These are phyloP conservation scores for Lucifuga dentata DNA, from an alignment of 2,113 vertebrate species.

Conservation along the genomic window DNA sequence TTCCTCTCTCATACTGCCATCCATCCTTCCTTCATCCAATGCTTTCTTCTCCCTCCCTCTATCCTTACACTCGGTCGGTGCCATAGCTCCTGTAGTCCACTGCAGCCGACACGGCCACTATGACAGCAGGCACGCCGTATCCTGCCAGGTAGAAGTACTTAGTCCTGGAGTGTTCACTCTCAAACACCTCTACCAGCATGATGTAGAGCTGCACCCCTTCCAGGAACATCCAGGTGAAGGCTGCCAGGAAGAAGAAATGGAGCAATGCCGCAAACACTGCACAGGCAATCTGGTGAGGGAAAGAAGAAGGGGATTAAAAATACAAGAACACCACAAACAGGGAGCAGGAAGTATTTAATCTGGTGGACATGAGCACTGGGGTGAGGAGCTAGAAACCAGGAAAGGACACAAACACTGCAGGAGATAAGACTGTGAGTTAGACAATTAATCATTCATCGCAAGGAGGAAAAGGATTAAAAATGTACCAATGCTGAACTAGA, in stretches of 20 bases:
- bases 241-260: slow-evolving; percentile 99
- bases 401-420: slow-evolving; percentile 18
- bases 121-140: slow-evolving; percentile 95
- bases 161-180: slow-evolving; percentile 95
- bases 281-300: slow-evolving; percentile 90
- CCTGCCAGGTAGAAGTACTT: slow-evolving; percentile 98
- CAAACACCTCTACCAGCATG: slow-evolving; percentile 99
- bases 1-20: slow-evolving; percentile 26
- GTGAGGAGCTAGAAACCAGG: slow-evolving; percentile 28
- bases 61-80: slow-evolving; percentile 86
- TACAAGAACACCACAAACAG: slow-evolving; percentile 16
- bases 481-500: slow-evolving; percentile 10
- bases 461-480: slow-evolving; percentile 38
- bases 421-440: slow-evolving; percentile 23
- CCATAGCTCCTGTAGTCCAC: slow-evolving; percentile 98
- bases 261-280: slow-evolving; percentile 97
- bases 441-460: slow-evolving; percentile 37
- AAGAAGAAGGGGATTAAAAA: slow-evolving; percentile 47
- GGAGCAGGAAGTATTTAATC: slow-evolving; percentile 26
- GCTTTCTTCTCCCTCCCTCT: slow-evolving; percentile 12
- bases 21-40: slow-evolving; percentile 37
- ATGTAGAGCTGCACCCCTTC: slow-evolving; percentile 99
- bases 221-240: slow-evolving; percentile 99
- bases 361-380: slow-evolving; percentile 16
- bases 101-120: slow-evolving; percentile 94